Percentiles rank a stretch among this genome's conserved stretches.
These are phyloP conservation scores for Chamaea fasciata DNA, from an alignment of 2,113 vertebrate genomes.

Conservation along the genomic window DNA sequence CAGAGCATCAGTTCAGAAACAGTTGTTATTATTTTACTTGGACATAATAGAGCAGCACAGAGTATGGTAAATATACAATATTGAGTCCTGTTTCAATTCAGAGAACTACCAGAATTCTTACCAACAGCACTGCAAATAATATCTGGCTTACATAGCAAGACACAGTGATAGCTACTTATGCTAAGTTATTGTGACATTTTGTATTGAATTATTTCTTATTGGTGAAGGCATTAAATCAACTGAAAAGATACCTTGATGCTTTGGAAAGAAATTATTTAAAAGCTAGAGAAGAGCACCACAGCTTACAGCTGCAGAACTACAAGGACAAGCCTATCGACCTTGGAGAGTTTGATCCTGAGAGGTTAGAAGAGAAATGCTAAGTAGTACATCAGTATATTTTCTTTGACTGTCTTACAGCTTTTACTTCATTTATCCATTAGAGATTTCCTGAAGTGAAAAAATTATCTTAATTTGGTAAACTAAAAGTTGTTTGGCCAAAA, in stretches of 20 bases:
- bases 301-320: conserved; percentile 78
- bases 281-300: conserved; percentile 78
- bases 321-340: conserved; percentile 65
- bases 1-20: background rate
- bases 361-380: conserved; percentile 67
- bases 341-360: conserved; percentile 84
- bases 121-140: background rate
- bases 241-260: conserved; percentile 79
- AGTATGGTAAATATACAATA: background rate
- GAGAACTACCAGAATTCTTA: background rate
- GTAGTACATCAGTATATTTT: background rate
- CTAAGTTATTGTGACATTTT: background rate
- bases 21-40: background rate
- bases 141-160: background rate
- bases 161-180: background rate
- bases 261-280: conserved; percentile 84
- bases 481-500: background rate
- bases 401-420: background rate
- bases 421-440: background rate
- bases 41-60: background rate
- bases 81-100: background rate
- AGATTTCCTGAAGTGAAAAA: background rate
- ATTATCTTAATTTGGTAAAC: background rate
- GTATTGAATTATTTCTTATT: background rate
- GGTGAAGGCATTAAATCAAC: conserved; percentile 77